These are phyloP conservation scores for Drosophila truncata DNA, from an alignment of 1,140 invertebrate species.

Conservation along the genomic window DNA sequence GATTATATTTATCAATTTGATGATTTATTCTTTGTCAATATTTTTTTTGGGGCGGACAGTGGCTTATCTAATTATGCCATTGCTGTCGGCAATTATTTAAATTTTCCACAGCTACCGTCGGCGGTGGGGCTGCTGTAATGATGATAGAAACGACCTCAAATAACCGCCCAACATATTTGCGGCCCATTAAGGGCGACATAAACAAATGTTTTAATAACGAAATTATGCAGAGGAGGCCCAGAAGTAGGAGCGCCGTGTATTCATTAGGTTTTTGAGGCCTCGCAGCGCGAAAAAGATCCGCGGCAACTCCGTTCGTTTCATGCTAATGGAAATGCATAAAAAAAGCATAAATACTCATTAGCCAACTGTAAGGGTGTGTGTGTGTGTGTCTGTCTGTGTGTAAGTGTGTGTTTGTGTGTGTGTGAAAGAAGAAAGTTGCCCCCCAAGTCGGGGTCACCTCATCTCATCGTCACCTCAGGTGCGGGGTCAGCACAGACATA, in stretches of 20 bases:
- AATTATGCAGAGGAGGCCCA: slow-evolving; percentile 69
- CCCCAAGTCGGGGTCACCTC: slow-evolving; percentile 36
- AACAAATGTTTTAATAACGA: slow-evolving; percentile 82
- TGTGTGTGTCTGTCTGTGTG: slow-evolving; percentile 14
- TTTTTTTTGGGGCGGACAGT: background rate
- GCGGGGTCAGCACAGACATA: slow-evolving; percentile 49
- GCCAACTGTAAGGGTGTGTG: slow-evolving; percentile 19
- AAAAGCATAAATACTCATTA: slow-evolving; percentile 81
- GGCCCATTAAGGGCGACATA: slow-evolving; percentile 72
- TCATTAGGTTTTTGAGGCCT: slow-evolving; percentile 53
- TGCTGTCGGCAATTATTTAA: slow-evolving; percentile 41
- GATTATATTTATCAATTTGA: slow-evolving; percentile 17
- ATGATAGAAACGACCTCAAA: slow-evolving; percentile 19
- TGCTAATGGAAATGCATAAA: slow-evolving; percentile 82
- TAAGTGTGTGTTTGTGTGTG: slow-evolving; percentile 6
- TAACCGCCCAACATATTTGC: slow-evolving; percentile 54
- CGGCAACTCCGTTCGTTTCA: slow-evolving; percentile 33
- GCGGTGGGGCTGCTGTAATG: slow-evolving; percentile 14
- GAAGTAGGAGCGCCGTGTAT: slow-evolving; percentile 45
- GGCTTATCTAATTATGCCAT: slow-evolving; percentile 36
- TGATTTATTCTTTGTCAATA: slow-evolving; percentile 1
- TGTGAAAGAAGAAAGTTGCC: slow-evolving; percentile 56
- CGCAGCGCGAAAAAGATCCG: slow-evolving; percentile 40
- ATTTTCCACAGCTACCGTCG: slow-evolving; percentile 33
- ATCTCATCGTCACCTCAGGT: slow-evolving; percentile 19